Conservation (phyloP, 1,140 invertebrate genomes). For the Vanessa tameamea region DNA sequence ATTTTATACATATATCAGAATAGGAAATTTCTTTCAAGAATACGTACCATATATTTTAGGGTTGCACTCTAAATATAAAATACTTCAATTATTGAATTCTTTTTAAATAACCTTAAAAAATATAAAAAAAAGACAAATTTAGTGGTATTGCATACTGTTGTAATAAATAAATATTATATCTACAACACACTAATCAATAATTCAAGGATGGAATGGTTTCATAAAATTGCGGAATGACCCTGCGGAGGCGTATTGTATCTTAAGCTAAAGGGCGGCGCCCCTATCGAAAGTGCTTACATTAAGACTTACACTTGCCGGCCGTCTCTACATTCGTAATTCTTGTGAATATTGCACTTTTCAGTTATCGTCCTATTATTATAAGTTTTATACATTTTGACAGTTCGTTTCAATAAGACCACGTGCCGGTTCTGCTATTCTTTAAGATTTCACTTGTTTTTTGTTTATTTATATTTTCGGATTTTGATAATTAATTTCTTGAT, state of each 20-base stretch:
- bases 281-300: conserved; percentile 57
- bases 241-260: conserved; percentile 26
- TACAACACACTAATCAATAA: not conserved
- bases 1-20: too few species aligned
- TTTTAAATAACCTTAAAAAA: too few species aligned
- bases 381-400: not conserved
- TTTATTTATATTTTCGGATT: too few species aligned
- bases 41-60: too few species aligned
- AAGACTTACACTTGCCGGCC: conserved; percentile 34
- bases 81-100: too few species aligned
- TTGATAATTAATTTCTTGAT: too few species aligned
- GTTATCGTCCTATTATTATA: not conserved
- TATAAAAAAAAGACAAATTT: too few species aligned
- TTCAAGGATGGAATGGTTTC: not conserved
- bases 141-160: too few species aligned
- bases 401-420: not conserved
- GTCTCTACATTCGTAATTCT: conserved; percentile 19
- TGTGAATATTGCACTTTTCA: conserved; percentile 15
- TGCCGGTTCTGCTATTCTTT: too few species aligned
- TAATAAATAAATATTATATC: not conserved
- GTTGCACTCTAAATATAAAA: too few species aligned
- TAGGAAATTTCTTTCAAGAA: too few species aligned
- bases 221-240: conserved; percentile 17
- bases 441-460: too few species aligned
- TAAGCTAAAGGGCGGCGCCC: conserved; percentile 43